Conservation (phyloP, 2,113 vertebrate species). For the Callocephalon fimbriatum region DNA sequence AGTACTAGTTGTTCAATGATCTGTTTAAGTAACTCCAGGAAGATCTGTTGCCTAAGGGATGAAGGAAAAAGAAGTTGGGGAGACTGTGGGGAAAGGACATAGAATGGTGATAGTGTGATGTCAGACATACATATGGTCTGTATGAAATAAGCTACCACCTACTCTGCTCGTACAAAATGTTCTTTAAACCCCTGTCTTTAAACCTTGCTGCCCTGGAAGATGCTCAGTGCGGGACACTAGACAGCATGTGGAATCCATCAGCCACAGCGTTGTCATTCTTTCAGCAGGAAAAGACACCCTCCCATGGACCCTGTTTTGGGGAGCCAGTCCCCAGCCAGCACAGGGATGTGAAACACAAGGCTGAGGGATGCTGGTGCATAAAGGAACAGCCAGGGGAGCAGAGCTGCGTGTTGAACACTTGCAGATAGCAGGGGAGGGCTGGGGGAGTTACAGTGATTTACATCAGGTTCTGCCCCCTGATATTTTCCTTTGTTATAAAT, state of each 20-base stretch:
- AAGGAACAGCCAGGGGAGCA: background rate
- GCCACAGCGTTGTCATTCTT: background rate
- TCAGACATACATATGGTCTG: background rate
- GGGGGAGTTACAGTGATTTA: background rate
- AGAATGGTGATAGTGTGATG: background rate
- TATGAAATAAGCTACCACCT: background rate
- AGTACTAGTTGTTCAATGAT: background rate
- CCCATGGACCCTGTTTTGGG: accelerated
- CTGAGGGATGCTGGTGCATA: background rate
- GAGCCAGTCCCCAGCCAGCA: background rate
- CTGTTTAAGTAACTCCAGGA: background rate
- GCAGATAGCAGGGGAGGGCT: background rate
- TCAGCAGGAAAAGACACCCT: background rate
- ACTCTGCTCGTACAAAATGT: background rate
- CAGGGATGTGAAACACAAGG: background rate
- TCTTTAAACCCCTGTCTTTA: background rate
- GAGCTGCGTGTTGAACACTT: background rate
- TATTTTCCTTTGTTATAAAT: background rate
- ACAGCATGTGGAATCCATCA: background rate
- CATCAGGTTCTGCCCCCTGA: background rate
- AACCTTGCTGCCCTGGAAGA: slow-evolving; percentile 1
- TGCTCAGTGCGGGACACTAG: background rate
- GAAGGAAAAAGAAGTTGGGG: background rate
- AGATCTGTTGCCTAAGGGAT: background rate
- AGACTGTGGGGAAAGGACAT: background rate